These are phyloP conservation scores for Cabera pusaria DNA, from an alignment of 2,888 invertebrate species.

Conservation along the genomic window DNA sequence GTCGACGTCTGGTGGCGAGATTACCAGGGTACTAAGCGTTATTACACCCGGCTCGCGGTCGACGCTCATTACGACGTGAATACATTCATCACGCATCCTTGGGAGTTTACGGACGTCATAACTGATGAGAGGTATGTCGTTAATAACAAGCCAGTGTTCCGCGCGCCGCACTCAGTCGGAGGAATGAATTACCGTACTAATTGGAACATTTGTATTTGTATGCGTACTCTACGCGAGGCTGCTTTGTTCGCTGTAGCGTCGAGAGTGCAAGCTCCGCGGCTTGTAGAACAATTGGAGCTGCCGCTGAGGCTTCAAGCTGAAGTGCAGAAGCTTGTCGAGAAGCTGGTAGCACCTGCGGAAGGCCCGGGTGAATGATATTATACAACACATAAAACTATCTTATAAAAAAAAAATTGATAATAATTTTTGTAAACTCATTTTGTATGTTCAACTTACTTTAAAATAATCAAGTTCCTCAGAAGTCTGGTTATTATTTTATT, in stretches of 20 bases:
- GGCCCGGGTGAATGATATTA: background rate
- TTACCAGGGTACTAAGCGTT: slow-evolving; percentile 85
- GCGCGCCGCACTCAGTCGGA: slow-evolving; percentile 60
- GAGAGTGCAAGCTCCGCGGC: slow-evolving; percentile 46
- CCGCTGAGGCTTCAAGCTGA: slow-evolving; percentile 67
- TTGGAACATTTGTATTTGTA: slow-evolving; percentile 78
- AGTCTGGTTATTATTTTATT: no score
- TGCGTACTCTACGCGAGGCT: slow-evolving; percentile 73
- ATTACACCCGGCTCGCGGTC: slow-evolving; percentile 84
- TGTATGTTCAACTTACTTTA: no score
- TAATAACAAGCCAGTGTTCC: slow-evolving; percentile 74
- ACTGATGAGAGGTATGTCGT: slow-evolving; percentile 86
- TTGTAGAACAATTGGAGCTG: slow-evolving; percentile 60
- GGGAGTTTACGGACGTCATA: slow-evolving; percentile 89
- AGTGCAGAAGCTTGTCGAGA: slow-evolving; percentile 41
- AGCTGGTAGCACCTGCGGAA: slow-evolving; percentile 17
- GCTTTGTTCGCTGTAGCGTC: slow-evolving; percentile 72
- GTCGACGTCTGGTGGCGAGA: slow-evolving; percentile 91
- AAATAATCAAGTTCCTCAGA: no score
- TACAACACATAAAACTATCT: no score
- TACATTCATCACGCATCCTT: slow-evolving; percentile 92
- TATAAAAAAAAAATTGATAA: no score
- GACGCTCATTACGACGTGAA: slow-evolving; percentile 85
- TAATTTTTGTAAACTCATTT: no score
- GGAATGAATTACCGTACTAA: slow-evolving; percentile 59